phyloP scores from a whole-genome alignment of 2,797 vertebrate genomes.

The Sebastes goodei region DNA sequence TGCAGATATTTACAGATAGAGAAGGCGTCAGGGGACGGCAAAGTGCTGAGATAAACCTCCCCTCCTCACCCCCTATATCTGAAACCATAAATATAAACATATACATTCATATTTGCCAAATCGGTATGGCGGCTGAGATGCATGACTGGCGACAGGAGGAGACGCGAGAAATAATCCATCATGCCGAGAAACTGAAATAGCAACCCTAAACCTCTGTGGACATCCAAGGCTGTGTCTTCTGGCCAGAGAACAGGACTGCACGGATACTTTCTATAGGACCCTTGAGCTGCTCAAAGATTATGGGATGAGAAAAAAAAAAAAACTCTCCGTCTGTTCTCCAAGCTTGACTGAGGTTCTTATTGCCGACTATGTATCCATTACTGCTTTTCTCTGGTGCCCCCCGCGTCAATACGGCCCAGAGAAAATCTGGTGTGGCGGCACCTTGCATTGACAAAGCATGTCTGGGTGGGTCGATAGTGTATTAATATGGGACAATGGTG shows the following conservation, averaged over 20 bases:
- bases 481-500: slow-evolving; percentile 85
- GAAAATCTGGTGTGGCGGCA: slow-evolving; percentile 76
- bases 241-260: slow-evolving; percentile 64
- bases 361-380: slow-evolving; percentile 83
- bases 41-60: slow-evolving; percentile 81
- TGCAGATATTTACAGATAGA: slow-evolving; percentile 77
- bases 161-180: slow-evolving; percentile 83
- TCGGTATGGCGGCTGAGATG: slow-evolving; percentile 68
- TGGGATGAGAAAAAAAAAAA: slow-evolving; percentile 60
- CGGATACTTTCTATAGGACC: slow-evolving; percentile 69
- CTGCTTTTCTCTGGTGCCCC: slow-evolving; percentile 79
- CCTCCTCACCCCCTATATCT: slow-evolving; percentile 62
- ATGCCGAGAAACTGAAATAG: slow-evolving; percentile 80
- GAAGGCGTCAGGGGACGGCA: slow-evolving; percentile 64
- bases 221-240: slow-evolving; percentile 63
- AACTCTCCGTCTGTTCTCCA: slow-evolving; percentile 59
- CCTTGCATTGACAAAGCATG: slow-evolving; percentile 82
- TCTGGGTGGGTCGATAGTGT: slow-evolving; percentile 84
- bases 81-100: slow-evolving; percentile 78
- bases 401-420: slow-evolving; percentile 77
- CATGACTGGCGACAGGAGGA: slow-evolving; percentile 76
- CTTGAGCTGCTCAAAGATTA: slow-evolving; percentile 74
- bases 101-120: slow-evolving; percentile 80
- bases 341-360: slow-evolving; percentile 73
- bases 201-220: slow-evolving; percentile 73